phyloP scores from a whole-genome alignment of 2,888 invertebrate genomes.

The Epinotia brunnichana region DNA sequence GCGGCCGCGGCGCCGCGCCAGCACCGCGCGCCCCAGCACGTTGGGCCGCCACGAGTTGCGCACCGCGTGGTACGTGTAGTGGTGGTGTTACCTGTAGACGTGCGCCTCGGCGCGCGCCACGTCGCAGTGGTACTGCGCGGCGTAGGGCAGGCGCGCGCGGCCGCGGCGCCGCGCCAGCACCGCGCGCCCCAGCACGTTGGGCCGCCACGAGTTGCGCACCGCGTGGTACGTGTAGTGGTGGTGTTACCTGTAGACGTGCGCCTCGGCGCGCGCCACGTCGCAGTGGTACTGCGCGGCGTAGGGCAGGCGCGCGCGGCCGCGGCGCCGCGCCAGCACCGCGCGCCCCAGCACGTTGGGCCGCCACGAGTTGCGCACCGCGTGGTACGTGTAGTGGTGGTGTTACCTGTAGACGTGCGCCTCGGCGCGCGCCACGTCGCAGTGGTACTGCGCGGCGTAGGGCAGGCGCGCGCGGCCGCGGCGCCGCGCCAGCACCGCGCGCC shows the following conservation, averaged over 20 bases:
- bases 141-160: not conserved
- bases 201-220: not conserved
- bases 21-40: no score
- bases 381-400: not conserved
- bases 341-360: no score
- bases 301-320: constrained; percentile 2
- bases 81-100: not conserved
- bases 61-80: constrained; percentile 1
- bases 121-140: not conserved
- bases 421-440: constrained; percentile 4
- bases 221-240: not conserved
- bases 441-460: constrained; percentile 6
- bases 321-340: not conserved
- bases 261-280: not conserved
- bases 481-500: no score
- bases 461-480: not conserved
- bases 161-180: not conserved
- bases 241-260: no score
- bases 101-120: not conserved
- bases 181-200: no score
- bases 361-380: no score
- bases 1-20: not conserved
- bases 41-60: not conserved
- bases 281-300: constrained; percentile 19
- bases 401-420: constrained; percentile 8